A percentile compares a stretch with the other conserved stretches of the same genome.
Evolutionary conservation across 2,888 invertebrate species (phyloP).

Genomic region (Cheilosia urbana): DNA sequence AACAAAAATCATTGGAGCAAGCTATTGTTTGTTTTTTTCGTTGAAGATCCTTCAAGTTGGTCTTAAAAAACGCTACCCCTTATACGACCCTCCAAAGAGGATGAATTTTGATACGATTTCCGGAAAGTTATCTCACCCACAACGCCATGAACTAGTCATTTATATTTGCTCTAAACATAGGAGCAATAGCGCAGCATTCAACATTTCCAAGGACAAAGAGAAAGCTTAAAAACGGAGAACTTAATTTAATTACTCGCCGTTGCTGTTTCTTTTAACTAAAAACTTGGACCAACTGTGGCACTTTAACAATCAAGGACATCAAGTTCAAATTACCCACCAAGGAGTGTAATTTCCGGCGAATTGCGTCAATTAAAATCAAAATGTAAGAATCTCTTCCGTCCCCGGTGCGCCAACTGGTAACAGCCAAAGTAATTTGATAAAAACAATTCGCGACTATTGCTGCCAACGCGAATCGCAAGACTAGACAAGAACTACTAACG

Average conservation of each 20-base stretch:
- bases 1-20: no score
- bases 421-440: slow-evolving; percentile 36
- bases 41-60: no score
- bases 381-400: slow-evolving; percentile 27
- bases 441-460: slow-evolving; percentile 43
- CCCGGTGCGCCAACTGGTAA: slow-evolving; percentile 4
- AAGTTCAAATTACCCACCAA: slow-evolving; percentile 38
- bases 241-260: slow-evolving; percentile 24
- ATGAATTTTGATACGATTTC: no score
- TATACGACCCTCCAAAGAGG: no score
- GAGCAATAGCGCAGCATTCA: no score
- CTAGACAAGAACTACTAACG: slow-evolving; percentile 19
- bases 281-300: slow-evolving; percentile 8
- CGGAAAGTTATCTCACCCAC: no score
- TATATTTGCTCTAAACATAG: no score
- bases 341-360: slow-evolving; percentile 48
- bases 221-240: background rate
- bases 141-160: no score
- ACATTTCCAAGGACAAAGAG: no score
- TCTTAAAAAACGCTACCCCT: no score
- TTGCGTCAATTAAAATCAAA: slow-evolving; percentile 65
- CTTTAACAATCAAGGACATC: background rate
- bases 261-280: slow-evolving; percentile 1
- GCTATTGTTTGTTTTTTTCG: no score
- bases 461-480: background rate